A percentile compares a stretch with the other conserved stretches of the same genome.
These are phyloP conservation scores for Lipophrys pholis DNA, from an alignment of 2,113 vertebrate species.

Conservation along the genomic window DNA sequence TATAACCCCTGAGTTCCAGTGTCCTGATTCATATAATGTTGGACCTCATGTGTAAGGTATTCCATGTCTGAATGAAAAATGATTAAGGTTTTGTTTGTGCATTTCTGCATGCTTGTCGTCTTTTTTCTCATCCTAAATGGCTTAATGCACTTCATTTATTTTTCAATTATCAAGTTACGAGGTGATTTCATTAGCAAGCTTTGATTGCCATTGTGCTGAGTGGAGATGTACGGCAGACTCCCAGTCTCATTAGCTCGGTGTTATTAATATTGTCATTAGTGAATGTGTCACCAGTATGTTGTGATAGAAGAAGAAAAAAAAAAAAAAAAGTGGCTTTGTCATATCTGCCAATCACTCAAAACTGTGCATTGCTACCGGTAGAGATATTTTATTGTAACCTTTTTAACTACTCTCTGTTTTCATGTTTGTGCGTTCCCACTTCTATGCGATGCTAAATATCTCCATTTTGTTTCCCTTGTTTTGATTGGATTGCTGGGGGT, in stretches of 20 bases:
- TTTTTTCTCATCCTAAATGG: slow-evolving; percentile 1
- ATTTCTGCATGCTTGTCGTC: background rate
- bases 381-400: background rate
- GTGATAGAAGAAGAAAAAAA: slow-evolving; percentile 6
- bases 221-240: slow-evolving; percentile 45
- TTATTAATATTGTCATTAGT: slow-evolving; percentile 51
- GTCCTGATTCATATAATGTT: background rate
- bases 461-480: background rate
- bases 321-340: background rate
- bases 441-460: background rate
- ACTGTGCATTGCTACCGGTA: background rate
- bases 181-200: slow-evolving; percentile 56
- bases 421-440: background rate
- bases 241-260: slow-evolving; percentile 43
- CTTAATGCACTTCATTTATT: slow-evolving; percentile 44
- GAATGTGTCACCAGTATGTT: slow-evolving; percentile 3
- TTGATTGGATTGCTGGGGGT: background rate
- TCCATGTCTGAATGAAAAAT: background rate
- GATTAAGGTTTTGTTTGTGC: background rate
- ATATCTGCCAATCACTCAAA: slow-evolving; percentile 33
- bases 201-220: slow-evolving; percentile 50
- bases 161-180: slow-evolving; percentile 62
- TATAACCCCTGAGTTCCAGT: background rate
- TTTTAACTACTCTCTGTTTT: background rate
- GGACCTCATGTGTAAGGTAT: too few species aligned